Base-by-base conservation (phyloP, 2,113 vertebrate species). In the Siphamia tubifer region DNA sequence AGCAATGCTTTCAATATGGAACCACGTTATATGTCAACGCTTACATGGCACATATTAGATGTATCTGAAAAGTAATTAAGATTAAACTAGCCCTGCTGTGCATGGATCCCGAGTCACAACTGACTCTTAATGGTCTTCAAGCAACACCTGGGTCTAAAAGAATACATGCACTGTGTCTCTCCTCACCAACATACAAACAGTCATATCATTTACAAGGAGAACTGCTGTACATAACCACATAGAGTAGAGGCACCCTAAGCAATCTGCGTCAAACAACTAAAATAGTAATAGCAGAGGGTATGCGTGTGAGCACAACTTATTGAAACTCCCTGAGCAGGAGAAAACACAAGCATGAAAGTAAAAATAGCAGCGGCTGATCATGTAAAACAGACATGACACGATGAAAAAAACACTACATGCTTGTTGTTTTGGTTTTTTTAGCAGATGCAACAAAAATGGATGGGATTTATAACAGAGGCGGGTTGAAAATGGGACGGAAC, bases 201-300 rank as follows among this genome's bases (percentile, higher is more conserved):
- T 76, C 79, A 73, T 90, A 91, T 92, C 88, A 45, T 84, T 90
- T 89, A 83, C 90, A 83, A 79, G 82, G 24, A 74, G 56, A 78
- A 73, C 47, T 79, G 80, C 71, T 79, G 71, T 65, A 69, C 71
- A 71, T 20, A 62, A 40, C 44, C 70, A 68, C 74, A 23, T 17
- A 49, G 49, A 79, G 57, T 64, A 62, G 45, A 6, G 20, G 45
- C 69, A 38, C 61, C 70, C 68, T 65, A 48, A 87, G 74, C 84
- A 72, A 87, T 79, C 89, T 89, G 84, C 74, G 84, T 82, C 87
- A 83, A 87, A 89, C 83, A 74, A 82, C 88, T 81, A 82, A 86
- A 90, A 89, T 87, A 91, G 90, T 90, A 78, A 78, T 64, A 19
- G 82, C 77, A 32, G 82, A 65, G 67, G 66, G 48, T 9, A 55